These are phyloP conservation scores for Diaphora mendica DNA, from an alignment of 2,888 invertebrate genomes.

Conservation along the genomic window DNA sequence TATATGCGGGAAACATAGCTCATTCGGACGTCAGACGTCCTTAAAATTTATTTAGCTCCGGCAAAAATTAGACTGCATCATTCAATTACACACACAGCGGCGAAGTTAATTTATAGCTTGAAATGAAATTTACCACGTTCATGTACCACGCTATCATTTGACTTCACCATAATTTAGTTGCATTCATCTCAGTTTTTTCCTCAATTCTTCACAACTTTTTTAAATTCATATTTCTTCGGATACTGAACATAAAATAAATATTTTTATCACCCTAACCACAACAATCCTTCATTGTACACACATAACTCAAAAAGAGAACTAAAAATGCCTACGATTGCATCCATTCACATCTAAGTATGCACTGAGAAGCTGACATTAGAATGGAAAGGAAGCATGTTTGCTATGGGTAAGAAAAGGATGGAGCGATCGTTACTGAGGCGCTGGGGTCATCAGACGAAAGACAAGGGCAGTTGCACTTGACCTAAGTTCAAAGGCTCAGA, in stretches of 20 bases:
- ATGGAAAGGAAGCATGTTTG: constrained; percentile 13
- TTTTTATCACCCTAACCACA: constrained; percentile 30
- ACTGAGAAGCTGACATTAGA: constrained; percentile 38
- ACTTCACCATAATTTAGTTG: neutral
- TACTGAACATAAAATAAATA: constrained; percentile 28
- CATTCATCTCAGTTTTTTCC: neutral
- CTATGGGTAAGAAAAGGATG: constrained; percentile 14
- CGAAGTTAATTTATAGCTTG: neutral
- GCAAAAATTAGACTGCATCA: neutral
- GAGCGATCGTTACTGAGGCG: constrained; percentile 37
- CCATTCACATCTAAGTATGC: constrained; percentile 33
- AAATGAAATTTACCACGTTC: neutral
- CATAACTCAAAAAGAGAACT: constrained; percentile 11
- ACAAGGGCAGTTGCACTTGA: constrained; percentile 46
- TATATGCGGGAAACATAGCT: neutral
- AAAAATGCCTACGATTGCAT: constrained; percentile 34
- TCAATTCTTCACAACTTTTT: constrained; percentile 22
- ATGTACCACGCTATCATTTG: neutral
- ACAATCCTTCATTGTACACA: constrained; percentile 14
- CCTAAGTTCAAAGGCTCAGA: constrained; percentile 33
- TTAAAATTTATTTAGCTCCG: neutral
- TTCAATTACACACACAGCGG: neutral
- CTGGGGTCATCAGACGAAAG: constrained; percentile 46
- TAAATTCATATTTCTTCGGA: constrained; percentile 23
- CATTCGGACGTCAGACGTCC: neutral